Conservation (phyloP, 2,113 vertebrate species). For the Platysternon megacephalum region DNA sequence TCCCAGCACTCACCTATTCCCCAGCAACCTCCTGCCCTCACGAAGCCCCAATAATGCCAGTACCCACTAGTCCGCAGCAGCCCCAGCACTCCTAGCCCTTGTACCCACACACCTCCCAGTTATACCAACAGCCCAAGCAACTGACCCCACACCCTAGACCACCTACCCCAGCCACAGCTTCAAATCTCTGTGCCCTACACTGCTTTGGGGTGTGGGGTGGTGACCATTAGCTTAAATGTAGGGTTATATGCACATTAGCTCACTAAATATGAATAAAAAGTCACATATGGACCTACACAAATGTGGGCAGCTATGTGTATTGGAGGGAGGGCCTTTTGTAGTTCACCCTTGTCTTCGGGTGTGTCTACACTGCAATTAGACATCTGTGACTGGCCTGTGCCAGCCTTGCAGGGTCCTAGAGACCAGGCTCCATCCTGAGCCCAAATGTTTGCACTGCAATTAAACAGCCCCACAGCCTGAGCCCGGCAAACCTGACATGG, state of each 20-base stretch:
- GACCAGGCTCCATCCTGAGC: not conserved
- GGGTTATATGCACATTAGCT: not conserved
- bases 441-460: not conserved
- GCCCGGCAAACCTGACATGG: too few relatives aligned
- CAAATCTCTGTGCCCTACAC: not conserved
- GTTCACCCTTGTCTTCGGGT: not conserved
- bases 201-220: not conserved
- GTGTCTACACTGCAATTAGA: not conserved
- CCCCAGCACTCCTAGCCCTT: not conserved
- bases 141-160: not conserved
- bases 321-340: too few relatives aligned
- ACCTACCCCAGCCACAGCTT: not conserved
- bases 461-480: too few relatives aligned
- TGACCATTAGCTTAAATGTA: slow-evolving; percentile 7
- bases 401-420: not conserved
- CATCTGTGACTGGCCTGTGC: not conserved
- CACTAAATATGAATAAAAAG: not conserved
- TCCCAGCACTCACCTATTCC: not conserved
- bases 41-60: not conserved
- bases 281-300: not conserved
- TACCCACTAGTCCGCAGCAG: not conserved
- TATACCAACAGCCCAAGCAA: not conserved
- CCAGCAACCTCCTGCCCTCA: not conserved
- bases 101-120: not conserved
- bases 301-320: not conserved